A percentile compares a stretch with the other conserved stretches of the same genome.
Conservation (phyloP, 2,113 vertebrate species). For the Sebastes fasciatus region DNA sequence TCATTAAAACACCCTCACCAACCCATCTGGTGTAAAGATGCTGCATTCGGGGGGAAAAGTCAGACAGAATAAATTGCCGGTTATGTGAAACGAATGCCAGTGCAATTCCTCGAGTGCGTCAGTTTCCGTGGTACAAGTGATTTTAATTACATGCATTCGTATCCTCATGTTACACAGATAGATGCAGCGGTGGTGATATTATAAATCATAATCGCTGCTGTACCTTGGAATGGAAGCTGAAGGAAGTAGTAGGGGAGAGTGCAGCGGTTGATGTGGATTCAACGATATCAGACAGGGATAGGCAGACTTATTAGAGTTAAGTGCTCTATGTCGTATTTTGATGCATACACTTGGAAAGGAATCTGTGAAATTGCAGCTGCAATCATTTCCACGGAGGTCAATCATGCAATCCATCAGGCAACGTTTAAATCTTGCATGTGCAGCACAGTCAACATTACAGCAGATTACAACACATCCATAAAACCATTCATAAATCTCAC, state of each 20-base stretch:
- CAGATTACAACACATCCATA: slow-evolving; percentile 21
- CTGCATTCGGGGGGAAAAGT: slow-evolving; percentile 13
- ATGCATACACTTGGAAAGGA: slow-evolving; percentile 37
- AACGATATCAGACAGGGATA: slow-evolving; percentile 27
- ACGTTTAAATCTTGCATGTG: slow-evolving; percentile 16
- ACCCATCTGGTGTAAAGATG: neutral
- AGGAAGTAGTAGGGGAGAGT: neutral
- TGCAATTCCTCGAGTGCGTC: slow-evolving; percentile 19
- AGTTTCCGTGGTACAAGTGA: neutral
- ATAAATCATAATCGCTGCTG: slow-evolving; percentile 15
- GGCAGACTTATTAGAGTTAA: slow-evolving; percentile 51
- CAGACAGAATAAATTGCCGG: slow-evolving; percentile 1
- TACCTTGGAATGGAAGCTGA: slow-evolving; percentile 1
- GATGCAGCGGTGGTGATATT: neutral
- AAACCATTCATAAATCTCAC: slow-evolving; percentile 25
- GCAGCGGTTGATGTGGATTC: slow-evolving; percentile 19
- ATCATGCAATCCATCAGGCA: slow-evolving; percentile 25
- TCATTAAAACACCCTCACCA: slow-evolving; percentile 32
- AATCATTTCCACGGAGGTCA: slow-evolving; percentile 55
- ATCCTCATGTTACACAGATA: slow-evolving; percentile 18
- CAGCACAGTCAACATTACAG: slow-evolving; percentile 21
- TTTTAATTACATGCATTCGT: slow-evolving; percentile 41
- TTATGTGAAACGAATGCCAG: slow-evolving; percentile 18
- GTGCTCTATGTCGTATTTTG: slow-evolving; percentile 44
- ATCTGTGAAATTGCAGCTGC: slow-evolving; percentile 37